Evolutionary conservation across 2,888 invertebrate species (phyloP).

Genomic region (Agrotis ipsilon): DNA sequence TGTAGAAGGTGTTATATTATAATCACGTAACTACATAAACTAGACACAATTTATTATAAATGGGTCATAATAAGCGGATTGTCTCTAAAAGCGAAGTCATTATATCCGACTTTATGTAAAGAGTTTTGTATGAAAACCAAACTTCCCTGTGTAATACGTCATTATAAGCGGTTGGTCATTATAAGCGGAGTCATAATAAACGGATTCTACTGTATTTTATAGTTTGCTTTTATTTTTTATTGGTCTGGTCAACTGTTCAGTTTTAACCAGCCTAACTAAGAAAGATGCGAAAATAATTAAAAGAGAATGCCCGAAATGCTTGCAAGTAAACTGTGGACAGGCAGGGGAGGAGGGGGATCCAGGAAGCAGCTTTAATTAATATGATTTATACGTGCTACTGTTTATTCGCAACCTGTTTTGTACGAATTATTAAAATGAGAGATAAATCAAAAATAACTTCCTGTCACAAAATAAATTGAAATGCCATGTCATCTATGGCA

Average conservation of each 20-base stretch:
- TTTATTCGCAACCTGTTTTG: constrained; percentile 50
- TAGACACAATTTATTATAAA: no score
- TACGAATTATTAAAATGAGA: constrained; percentile 35
- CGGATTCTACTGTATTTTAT: no score
- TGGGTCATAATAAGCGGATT: no score
- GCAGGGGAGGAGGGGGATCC: not conserved
- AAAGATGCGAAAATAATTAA: constrained; percentile 56
- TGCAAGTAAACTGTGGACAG: constrained; percentile 27
- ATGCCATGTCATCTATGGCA: constrained; percentile 34
- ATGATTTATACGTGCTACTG: constrained; percentile 60
- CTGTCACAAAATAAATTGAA: constrained; percentile 43
- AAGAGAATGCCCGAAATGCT: constrained; percentile 49
- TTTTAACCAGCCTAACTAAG: constrained; percentile 46
- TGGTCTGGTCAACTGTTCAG: constrained; percentile 38
- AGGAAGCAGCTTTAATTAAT: constrained; percentile 61
- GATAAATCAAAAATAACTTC: constrained; percentile 11
- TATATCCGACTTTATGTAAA: no score
- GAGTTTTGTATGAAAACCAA: no score
- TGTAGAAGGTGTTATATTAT: no score
- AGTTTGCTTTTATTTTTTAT: constrained; percentile 37
- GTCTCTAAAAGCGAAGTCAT: no score
- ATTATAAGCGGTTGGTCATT: no score
- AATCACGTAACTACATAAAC: no score
- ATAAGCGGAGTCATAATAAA: no score
- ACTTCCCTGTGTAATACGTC: no score